These are phyloP conservation scores for Telmatherina bonti DNA, from an alignment of 2,797 vertebrate genomes.

Conservation along the genomic window DNA sequence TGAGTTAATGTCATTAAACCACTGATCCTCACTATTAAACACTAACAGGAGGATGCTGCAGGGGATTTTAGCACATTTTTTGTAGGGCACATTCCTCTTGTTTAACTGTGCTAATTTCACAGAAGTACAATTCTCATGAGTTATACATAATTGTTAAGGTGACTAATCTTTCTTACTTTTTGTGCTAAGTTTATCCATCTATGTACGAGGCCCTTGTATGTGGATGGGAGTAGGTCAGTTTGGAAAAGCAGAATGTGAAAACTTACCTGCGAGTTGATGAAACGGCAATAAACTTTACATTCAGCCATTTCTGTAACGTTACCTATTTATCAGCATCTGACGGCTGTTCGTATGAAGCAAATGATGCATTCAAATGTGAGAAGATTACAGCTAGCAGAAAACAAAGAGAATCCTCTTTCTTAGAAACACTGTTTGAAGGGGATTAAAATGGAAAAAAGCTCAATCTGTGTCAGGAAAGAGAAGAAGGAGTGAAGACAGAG, in stretches of 20 bases:
- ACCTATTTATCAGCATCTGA: conserved; percentile 37
- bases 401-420: conserved; percentile 45
- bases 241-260: conserved; percentile 7
- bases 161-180: too few relatives aligned
- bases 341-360: conserved; percentile 55
- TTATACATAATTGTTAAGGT: too few relatives aligned
- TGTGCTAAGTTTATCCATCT: too few relatives aligned
- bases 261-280: conserved; percentile 21
- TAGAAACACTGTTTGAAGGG: conserved; percentile 37
- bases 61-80: too few relatives aligned
- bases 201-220: background rate
- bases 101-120: too few relatives aligned
- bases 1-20: too few relatives aligned
- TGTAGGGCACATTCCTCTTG: too few relatives aligned
- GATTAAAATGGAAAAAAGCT: conserved; percentile 34
- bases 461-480: conserved; percentile 24
- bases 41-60: too few relatives aligned
- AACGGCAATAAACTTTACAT: conserved; percentile 7
- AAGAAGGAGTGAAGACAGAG: conserved; percentile 1
- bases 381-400: conserved; percentile 49
- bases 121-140: too few relatives aligned
- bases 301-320: conserved; percentile 2
- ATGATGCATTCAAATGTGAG: conserved; percentile 48
- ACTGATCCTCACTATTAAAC: too few relatives aligned
- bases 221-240: background rate